Evolutionary conservation across 2,797 vertebrate species (phyloP).

Genomic region (Aselliscus stoliczkanus): DNA sequence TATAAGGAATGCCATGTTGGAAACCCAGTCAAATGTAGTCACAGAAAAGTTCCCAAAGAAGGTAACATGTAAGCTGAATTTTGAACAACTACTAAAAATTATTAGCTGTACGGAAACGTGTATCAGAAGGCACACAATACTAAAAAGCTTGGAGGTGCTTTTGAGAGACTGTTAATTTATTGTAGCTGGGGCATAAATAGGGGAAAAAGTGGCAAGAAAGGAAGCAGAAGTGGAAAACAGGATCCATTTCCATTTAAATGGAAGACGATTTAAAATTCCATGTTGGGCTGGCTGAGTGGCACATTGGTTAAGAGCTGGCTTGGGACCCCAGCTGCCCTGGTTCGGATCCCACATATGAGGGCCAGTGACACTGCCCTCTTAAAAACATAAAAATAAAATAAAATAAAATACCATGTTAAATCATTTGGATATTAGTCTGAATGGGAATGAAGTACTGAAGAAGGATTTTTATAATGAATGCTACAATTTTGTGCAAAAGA

Average conservation of each 20-base stretch:
- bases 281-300: too few species aligned
- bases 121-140: background rate
- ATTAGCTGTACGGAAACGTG: background rate
- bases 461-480: background rate
- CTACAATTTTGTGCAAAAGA: conserved; percentile 15
- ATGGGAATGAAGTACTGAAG: background rate
- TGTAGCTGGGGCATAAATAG: background rate
- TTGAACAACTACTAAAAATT: background rate
- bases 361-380: too few species aligned
- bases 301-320: too few species aligned
- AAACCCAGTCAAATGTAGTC: background rate
- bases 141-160: background rate
- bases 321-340: too few species aligned
- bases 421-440: conserved; percentile 20
- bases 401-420: background rate
- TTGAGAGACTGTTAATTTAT: background rate
- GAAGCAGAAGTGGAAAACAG: background rate
- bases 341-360: too few species aligned
- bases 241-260: background rate
- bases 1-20: background rate
- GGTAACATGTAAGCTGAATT: background rate
- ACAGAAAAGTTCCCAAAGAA: background rate
- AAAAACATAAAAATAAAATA: too few species aligned
- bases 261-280: background rate
- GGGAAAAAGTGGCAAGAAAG: background rate